Percentiles rank a stretch among this genome's conserved stretches.
These are phyloP conservation scores for Leptinotarsa peninsularis DNA, from an alignment of 2,888 invertebrate genomes.

Conservation along the genomic window DNA sequence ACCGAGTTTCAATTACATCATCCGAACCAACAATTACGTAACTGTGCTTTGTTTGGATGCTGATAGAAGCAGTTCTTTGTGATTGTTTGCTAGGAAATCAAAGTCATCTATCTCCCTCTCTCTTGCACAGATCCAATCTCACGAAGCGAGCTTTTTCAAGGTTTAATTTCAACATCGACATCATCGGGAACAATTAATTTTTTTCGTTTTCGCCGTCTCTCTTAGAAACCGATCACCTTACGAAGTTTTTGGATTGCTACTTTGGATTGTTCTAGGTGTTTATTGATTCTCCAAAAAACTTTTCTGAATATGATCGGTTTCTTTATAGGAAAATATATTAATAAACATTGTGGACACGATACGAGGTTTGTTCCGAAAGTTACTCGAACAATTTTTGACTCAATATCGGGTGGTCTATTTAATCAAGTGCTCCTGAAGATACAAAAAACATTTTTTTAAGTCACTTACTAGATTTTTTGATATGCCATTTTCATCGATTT, in stretches of 20 bases:
- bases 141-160: constrained; percentile 21
- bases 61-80: constrained; percentile 19
- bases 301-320: background rate
- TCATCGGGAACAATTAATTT: constrained; percentile 7
- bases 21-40: constrained; percentile 14
- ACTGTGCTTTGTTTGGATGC: constrained; percentile 22
- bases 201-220: constrained; percentile 9
- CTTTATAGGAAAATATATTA: background rate
- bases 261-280: background rate
- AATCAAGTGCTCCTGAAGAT: too few relatives aligned
- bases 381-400: background rate
- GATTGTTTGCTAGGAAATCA: constrained; percentile 22
- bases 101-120: constrained; percentile 9
- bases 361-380: background rate
- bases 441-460: too few relatives aligned
- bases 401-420: background rate
- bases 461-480: too few relatives aligned
- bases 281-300: background rate
- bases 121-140: constrained; percentile 8
- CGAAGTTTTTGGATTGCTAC: background rate
- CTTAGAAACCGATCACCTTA: background rate
- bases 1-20: constrained; percentile 6
- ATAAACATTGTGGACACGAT: background rate
- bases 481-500: too few relatives aligned
- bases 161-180: constrained; percentile 13